A percentile compares a stretch with the other conserved stretches of the same genome.
Conservation (phyloP, 2,797 vertebrate species). For the Hippoglossus hippoglossus region DNA sequence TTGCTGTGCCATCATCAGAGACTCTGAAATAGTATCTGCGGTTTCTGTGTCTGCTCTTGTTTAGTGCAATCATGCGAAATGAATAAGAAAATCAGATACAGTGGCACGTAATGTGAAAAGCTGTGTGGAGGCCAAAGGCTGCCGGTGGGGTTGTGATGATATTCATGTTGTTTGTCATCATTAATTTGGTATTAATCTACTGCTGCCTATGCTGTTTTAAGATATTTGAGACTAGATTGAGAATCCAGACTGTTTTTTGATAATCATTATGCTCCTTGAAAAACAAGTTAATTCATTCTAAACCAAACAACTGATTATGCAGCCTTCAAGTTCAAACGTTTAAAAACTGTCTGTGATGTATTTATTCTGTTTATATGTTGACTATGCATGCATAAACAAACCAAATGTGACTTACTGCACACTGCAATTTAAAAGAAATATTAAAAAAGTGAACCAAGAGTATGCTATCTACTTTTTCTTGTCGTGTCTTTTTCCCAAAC, state of each 20-base stretch:
- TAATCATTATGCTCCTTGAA: neutral
- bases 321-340: neutral
- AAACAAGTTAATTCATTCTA: neutral
- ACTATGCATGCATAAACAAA: neutral
- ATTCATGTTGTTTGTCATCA: neutral
- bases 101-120: neutral
- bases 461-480: too few relatives aligned
- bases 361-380: constrained; percentile 5
- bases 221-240: neutral
- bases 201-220: neutral
- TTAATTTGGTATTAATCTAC: neutral
- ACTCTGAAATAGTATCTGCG: constrained; percentile 14
- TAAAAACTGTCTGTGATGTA: neutral
- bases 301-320: neutral
- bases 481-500: too few relatives aligned
- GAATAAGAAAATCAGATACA: constrained; percentile 7
- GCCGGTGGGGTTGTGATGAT: neutral
- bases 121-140: neutral
- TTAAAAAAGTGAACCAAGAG: too few relatives aligned
- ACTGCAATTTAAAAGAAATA: neutral
- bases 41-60: neutral
- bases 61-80: constrained; percentile 9
- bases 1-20: constrained; percentile 18
- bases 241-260: neutral
- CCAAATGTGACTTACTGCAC: neutral